Percentiles rank a stretch among this genome's conserved stretches.
phyloP scores from a whole-genome alignment of 2,888 invertebrate genomes.

The Bedellia somnulentella region DNA sequence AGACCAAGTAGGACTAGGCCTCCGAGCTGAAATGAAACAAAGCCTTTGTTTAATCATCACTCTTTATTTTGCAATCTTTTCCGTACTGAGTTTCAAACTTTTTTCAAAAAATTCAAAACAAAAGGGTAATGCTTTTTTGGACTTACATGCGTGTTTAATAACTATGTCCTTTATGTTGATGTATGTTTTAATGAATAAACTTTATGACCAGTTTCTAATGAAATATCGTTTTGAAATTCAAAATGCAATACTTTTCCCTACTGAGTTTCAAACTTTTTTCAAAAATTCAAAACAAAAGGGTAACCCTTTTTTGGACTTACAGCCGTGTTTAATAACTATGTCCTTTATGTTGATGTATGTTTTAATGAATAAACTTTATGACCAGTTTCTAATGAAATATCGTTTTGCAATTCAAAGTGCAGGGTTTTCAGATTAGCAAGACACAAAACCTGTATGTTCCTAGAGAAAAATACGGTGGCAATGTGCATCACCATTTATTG shows the following conservation, averaged over 20 bases:
- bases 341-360: background rate
- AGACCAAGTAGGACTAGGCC: constrained; percentile 60
- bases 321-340: background rate
- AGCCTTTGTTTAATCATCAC: background rate
- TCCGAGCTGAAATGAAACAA: constrained; percentile 54
- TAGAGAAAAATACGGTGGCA: no score
- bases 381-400: no score
- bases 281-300: background rate
- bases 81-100: background rate
- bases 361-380: no score
- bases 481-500: no score
- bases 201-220: no score
- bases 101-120: background rate
- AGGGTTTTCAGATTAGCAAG: no score
- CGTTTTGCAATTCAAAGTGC: no score
- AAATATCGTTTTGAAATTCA: no score
- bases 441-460: no score
- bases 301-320: background rate
- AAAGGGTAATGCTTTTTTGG: background rate
- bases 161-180: background rate
- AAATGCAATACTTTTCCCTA: background rate
- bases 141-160: background rate
- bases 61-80: background rate
- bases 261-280: background rate
- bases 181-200: no score